These are phyloP conservation scores for Yponomeuta plumbellus DNA, from an alignment of 2,888 invertebrate genomes.

Conservation along the genomic window DNA sequence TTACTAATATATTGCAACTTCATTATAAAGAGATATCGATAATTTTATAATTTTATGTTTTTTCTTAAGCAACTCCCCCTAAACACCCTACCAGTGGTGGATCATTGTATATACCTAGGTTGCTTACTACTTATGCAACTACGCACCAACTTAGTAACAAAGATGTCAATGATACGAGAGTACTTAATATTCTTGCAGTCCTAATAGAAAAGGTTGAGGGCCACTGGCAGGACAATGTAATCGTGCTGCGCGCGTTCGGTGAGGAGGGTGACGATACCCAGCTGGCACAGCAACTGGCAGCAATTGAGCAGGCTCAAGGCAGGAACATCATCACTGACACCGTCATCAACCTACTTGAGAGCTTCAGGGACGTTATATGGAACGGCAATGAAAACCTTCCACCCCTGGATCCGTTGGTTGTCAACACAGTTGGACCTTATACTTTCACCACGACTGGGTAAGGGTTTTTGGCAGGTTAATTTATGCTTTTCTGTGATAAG, in stretches of 20 bases:
- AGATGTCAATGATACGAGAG: too few species aligned
- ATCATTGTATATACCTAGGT: too few species aligned
- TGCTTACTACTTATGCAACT: too few species aligned
- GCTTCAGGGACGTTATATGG: constrained; percentile 38
- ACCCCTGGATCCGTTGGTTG: constrained; percentile 38
- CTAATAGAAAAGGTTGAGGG: background rate
- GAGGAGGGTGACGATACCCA: background rate
- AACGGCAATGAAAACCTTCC: constrained; percentile 43
- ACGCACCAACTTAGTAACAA: too few species aligned
- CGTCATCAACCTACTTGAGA: constrained; percentile 30
- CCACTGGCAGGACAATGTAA: background rate
- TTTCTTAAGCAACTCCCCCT: too few species aligned
- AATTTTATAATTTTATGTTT: too few species aligned
- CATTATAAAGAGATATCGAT: too few species aligned
- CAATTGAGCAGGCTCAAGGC: background rate
- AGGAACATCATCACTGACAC: constrained; percentile 16
- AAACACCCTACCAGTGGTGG: too few species aligned
- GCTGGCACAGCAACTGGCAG: background rate
- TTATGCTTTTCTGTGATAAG: background rate
- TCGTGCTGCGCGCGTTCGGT: background rate
- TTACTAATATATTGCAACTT: too few species aligned
- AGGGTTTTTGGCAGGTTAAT: background rate
- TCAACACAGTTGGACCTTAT: constrained; percentile 25
- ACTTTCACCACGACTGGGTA: constrained; percentile 12
- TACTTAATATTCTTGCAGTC: background rate